Base-by-base conservation (phyloP, 2,888 invertebrate species). In the Suillia variegata region DNA sequence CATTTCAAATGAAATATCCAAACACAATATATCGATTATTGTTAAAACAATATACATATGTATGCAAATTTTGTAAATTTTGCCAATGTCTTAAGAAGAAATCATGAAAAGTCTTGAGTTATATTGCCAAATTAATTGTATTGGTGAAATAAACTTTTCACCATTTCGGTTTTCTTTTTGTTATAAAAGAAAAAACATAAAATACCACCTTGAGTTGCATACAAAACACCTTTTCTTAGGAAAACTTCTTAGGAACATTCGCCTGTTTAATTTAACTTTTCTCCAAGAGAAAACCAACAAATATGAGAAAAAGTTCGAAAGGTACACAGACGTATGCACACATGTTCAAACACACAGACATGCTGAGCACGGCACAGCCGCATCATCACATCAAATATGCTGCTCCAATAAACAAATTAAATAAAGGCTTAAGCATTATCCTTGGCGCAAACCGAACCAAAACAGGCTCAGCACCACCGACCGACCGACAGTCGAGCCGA, bases 351-450 rank as follows among this genome's bases (percentile, higher is more conserved):
- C 38, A n/a, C 38, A 26, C 10, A n/a, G n/a, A n/a, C n/a, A n/a
- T n/a, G n/a, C n/a, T n/a, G n/a, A n/a, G n/a, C n/a, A 38, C 38
- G 13, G n/a, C 15, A 38, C 12, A 13, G 15, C 38, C 6, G 17
- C 45, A 18, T 45, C 13, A 50, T 50, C 24, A 13, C 57, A 57
- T 50, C 38, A 47, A 52, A 59, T 50, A 38, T 33, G 26, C 38
- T 51, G 52, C 51, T 47, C 34, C 61, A 61, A 61, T 61, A 61
- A 61, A 61, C 58, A 61, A 61, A 61, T 61, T 61, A 61, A 57
- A 61, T 61, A 61, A 61, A 54, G 57, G 54, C 61, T 58, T 61
- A 61, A 52, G 20, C 50, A 50, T 61, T 50, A 61, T 61, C 57
- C 54, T 21, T 31, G n/a, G n/a, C n/a, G n/a, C n/a, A 54, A 54